Evolutionary conservation across 2,797 vertebrate genomes (phyloP).

Genomic region (Nyctalus aviator): DNA sequence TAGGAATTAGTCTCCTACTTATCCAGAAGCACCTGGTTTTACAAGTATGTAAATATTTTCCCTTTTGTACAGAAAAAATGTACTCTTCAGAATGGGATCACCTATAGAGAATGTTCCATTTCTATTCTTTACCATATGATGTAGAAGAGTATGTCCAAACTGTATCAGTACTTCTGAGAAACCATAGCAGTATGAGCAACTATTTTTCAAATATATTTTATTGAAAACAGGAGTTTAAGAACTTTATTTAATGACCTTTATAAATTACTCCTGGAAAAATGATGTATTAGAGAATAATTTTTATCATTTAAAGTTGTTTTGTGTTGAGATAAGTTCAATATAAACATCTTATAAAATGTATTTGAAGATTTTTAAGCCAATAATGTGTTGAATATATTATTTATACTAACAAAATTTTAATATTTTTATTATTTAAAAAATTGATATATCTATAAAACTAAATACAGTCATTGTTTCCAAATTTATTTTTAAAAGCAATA

Average conservation of each 20-base stretch:
- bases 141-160: constrained; percentile 38
- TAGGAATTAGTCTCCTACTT: constrained; percentile 23
- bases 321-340: constrained; percentile 30
- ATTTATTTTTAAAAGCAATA: neutral
- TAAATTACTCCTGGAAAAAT: constrained; percentile 42
- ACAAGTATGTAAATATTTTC: constrained; percentile 50
- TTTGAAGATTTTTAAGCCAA: constrained; percentile 6
- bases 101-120: constrained; percentile 52
- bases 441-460: neutral
- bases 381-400: neutral
- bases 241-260: constrained; percentile 3
- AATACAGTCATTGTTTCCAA: neutral
- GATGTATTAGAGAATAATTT: neutral
- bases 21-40: constrained; percentile 51
- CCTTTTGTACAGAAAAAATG: constrained; percentile 10
- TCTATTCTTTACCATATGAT: constrained; percentile 36
- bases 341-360: constrained; percentile 43
- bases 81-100: constrained; percentile 62
- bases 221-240: constrained; percentile 64
- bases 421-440: constrained; percentile 41
- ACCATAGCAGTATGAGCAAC: constrained; percentile 51
- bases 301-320: neutral
- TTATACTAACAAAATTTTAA: constrained; percentile 35
- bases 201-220: constrained; percentile 73
- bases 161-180: neutral